Evolutionary conservation across 2,888 invertebrate genomes (phyloP), one percentile per base, ranked within the genome.

Genomic region (Yponomeuta plumbellus): DNA sequence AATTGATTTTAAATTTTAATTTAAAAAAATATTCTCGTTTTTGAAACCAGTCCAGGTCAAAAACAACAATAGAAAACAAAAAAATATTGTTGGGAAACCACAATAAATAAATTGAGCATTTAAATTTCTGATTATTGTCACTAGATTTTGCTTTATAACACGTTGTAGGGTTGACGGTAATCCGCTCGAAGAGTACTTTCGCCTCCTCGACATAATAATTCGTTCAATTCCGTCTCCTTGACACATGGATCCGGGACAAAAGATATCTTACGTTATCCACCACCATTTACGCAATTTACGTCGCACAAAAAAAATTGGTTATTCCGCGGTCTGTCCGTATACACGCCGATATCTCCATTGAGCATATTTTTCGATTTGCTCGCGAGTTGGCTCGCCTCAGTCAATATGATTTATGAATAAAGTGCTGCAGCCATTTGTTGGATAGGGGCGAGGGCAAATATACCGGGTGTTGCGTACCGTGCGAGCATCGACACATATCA

Each of bases 351-450:
- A 81, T 81, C 79, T 80, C 77, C 78, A 80, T 80, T 77, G 77
- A 79, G 74, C 76, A 79, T 80, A 80, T 81, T 82, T 76, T 80
- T 78, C 78, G 78, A 82, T 81, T 80, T 80, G 79, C 78, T 75
- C 76, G 73, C 72, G 73, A 70, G 70, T 71, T 72, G 70, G 70
- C 70, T 69, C 72, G 69, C 70, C 71, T 69, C 72, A 71, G 73
- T 70, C 72, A 72, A 76, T 74, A 74, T 84, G 83, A 83, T 84
- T 83, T 83, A 83, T 81, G 78, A 74, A 70, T 72, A 73, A 74
- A 75, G 73, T 72, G 73, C 69, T 74, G 70, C 69, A 70, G 68
- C 68, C 69, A 69, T 65, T 65, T 65, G 65, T 65, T 65, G 40
- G 56, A 23, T 34, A 22, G 39, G 65, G 40, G 11, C 22, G 65